phyloP scores from a whole-genome alignment of 2,797 vertebrate species.

The Chloroceryle inda region DNA sequence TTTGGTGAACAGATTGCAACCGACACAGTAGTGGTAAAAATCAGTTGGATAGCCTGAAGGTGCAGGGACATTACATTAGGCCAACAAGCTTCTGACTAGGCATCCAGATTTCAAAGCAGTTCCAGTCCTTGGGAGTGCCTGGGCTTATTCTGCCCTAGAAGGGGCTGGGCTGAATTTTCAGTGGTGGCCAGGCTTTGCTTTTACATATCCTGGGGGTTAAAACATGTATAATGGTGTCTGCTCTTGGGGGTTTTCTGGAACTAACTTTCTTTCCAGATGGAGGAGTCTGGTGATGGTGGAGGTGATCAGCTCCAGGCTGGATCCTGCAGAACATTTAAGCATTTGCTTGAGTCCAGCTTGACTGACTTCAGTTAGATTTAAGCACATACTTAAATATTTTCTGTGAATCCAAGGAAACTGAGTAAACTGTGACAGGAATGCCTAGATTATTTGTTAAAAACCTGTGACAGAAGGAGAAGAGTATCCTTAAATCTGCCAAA shows the following conservation, averaged over 20 bases:
- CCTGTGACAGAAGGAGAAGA: neutral
- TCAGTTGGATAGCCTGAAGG: neutral
- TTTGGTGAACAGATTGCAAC: constrained; percentile 32
- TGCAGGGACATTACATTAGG: constrained; percentile 28
- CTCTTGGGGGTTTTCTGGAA: neutral
- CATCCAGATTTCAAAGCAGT: neutral
- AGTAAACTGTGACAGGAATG: neutral
- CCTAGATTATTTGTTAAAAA: neutral
- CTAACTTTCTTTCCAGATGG: constrained; percentile 56
- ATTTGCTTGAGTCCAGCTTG: neutral
- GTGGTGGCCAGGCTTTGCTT: constrained; percentile 27
- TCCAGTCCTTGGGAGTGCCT: constrained; percentile 27
- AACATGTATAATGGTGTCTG: neutral
- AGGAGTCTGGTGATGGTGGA: constrained; percentile 46
- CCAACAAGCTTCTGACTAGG: constrained; percentile 27
- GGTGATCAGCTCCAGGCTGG: neutral
- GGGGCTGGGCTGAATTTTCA: neutral
- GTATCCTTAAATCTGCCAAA: neutral
- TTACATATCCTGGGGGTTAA: neutral
- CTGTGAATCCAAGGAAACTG: neutral
- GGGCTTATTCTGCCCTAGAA: constrained; percentile 32
- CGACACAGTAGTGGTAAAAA: constrained; percentile 28
- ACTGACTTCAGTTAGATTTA: constrained; percentile 8
- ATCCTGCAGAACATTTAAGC: constrained; percentile 40
- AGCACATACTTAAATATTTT: constrained; percentile 32